Conservation (phyloP, 2,888 invertebrate genomes). For the Lamellibrachia satsuma region DNA sequence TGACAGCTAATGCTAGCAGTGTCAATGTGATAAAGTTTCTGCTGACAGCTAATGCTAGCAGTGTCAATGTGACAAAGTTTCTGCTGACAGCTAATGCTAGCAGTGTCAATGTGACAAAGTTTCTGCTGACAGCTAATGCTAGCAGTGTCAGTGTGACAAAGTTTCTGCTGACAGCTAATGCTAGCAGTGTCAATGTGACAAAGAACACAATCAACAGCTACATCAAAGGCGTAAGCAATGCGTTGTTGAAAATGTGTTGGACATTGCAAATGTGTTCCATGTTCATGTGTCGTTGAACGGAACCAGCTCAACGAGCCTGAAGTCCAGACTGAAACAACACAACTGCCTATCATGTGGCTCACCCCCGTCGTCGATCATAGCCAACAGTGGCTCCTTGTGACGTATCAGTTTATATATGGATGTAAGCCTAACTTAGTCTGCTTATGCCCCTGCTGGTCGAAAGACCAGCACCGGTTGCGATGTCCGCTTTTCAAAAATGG, state of each 20-base stretch:
- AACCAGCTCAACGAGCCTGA: too few relatives aligned
- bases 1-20: not conserved
- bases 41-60: not conserved
- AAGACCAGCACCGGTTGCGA: not conserved
- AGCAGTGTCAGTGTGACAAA: not conserved
- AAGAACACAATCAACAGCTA: not conserved
- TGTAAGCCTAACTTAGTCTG: not conserved
- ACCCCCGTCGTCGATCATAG: too few relatives aligned
- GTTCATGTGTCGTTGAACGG: not conserved
- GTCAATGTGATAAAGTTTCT: not conserved
- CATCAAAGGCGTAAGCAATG: not conserved
- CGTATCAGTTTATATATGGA: not conserved
- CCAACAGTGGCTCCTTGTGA: not conserved
- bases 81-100: not conserved
- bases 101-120: not conserved
- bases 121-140: not conserved
- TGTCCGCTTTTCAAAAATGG: not conserved
- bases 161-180: not conserved
- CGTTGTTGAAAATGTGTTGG: not conserved
- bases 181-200: not conserved
- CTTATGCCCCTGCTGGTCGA: not conserved
- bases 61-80: not conserved
- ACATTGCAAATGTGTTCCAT: not conserved
- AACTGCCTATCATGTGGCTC: too few relatives aligned
- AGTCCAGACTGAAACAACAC: too few relatives aligned